Conservation (phyloP, 2,888 invertebrate genomes). For the Abscondita cerata region DNA sequence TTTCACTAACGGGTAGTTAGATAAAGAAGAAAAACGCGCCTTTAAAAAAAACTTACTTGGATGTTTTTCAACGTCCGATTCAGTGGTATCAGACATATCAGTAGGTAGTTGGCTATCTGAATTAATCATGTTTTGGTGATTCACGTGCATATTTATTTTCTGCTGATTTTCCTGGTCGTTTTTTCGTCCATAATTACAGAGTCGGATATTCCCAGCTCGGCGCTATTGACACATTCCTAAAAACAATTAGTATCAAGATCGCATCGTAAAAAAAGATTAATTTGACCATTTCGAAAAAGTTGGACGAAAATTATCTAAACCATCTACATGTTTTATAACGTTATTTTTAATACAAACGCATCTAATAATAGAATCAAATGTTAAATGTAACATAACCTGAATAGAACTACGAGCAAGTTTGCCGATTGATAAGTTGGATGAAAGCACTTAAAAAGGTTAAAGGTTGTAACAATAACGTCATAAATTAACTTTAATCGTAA, state of each 20-base stretch:
- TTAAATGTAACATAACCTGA: not conserved
- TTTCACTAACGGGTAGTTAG: too few relatives aligned
- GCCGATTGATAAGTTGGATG: too few relatives aligned
- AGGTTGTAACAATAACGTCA: too few relatives aligned
- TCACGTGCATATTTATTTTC: conserved; percentile 6
- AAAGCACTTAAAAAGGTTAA: too few relatives aligned
- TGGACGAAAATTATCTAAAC: not conserved
- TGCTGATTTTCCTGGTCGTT: conserved; percentile 24
- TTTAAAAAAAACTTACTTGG: too few relatives aligned
- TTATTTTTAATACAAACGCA: conserved; percentile 1
- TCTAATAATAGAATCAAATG: conserved; percentile 2
- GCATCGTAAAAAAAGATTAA: not conserved
- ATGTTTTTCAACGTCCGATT: conserved; percentile 80
- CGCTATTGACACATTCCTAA: conserved; percentile 15
- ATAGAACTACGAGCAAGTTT: not conserved
- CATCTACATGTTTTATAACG: not conserved
- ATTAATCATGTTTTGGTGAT: conserved; percentile 18
- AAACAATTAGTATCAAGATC: not conserved
- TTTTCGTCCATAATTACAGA: conserved; percentile 20
- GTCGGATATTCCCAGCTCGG: conserved; percentile 17
- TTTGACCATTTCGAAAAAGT: not conserved
- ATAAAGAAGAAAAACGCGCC: too few relatives aligned
- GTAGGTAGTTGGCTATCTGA: conserved; percentile 63
- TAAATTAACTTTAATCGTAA: too few relatives aligned
- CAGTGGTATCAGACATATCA: conserved; percentile 82